These are phyloP conservation scores for Drosophila parvula DNA, from an alignment of 1,140 invertebrate genomes.

Conservation along the genomic window DNA sequence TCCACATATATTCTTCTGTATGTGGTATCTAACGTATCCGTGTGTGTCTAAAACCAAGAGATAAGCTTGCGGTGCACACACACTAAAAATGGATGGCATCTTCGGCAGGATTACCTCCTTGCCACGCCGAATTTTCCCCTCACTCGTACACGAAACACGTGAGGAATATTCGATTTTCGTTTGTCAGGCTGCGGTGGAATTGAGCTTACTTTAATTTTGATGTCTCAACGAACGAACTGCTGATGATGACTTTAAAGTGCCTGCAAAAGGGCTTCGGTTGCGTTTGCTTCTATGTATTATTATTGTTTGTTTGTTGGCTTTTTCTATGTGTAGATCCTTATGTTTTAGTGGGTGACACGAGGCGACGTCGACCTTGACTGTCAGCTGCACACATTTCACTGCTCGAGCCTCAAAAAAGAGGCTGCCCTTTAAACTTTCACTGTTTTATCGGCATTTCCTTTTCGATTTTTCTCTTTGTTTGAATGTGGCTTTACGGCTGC, in stretches of 20 bases:
- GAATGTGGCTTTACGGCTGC: conserved; percentile 19
- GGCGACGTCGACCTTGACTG: conserved; percentile 66
- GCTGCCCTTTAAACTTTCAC: conserved; percentile 31
- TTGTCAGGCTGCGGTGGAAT: conserved; percentile 13
- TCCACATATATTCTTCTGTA: conserved; percentile 8
- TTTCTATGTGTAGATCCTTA: conserved; percentile 39
- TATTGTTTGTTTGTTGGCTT: conserved; percentile 20
- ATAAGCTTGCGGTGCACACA: conserved; percentile 50
- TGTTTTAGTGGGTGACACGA: conserved; percentile 67
- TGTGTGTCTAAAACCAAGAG: conserved; percentile 44
- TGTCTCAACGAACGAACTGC: conserved; percentile 26
- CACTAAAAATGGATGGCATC: conserved; percentile 18
- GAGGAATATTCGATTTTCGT: conserved; percentile 42
- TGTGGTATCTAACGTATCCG: conserved; percentile 34
- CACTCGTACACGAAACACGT: conserved; percentile 18
- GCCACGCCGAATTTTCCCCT: not conserved
- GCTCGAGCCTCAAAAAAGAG: conserved; percentile 24
- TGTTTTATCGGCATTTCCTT: conserved; percentile 30
- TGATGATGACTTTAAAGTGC: conserved; percentile 18
- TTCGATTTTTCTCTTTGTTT: conserved; percentile 15
- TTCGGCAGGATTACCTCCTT: conserved; percentile 31
- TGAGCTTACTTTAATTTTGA: conserved; percentile 69
- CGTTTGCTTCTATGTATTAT: conserved; percentile 5
- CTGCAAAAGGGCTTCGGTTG: conserved; percentile 21
- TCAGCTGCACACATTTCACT: conserved; percentile 55